Conservation (phyloP, 2,888 invertebrate genomes). For the Macropis europaea region DNA sequence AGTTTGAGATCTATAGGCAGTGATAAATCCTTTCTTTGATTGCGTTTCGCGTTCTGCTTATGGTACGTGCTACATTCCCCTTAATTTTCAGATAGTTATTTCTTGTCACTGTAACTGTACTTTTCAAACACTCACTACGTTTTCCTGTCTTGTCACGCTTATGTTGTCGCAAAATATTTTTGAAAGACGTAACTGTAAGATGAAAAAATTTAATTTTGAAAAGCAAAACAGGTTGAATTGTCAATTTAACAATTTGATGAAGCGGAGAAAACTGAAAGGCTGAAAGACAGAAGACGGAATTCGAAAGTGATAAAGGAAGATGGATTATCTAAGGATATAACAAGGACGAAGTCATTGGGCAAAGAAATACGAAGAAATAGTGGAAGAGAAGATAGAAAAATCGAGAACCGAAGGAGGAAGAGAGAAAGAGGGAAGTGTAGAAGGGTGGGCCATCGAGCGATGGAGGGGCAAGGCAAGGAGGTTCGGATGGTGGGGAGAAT, state of each 20-base stretch:
- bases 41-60: too few species aligned
- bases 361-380: neutral
- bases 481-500: conserved; percentile 42
- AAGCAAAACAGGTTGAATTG: neutral
- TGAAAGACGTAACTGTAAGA: neutral
- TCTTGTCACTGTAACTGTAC: too few species aligned
- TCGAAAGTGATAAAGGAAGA: neutral
- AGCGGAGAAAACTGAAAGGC: neutral
- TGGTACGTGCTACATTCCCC: too few species aligned
- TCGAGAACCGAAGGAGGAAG: neutral
- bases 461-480: conserved; percentile 41
- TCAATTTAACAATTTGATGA: neutral
- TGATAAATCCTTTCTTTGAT: too few species aligned
- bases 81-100: too few species aligned
- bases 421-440: neutral
- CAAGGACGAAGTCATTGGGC: neutral
- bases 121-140: too few species aligned
- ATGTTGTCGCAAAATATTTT: too few species aligned
- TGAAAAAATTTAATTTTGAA: neutral
- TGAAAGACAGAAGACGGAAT: neutral
- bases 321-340: neutral
- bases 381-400: neutral
- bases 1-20: too few species aligned
- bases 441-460: conserved; percentile 32
- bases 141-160: too few species aligned